Base-by-base conservation (phyloP, 92 coral and sea anemone species). In the Palythoa caribaeorum region DNA sequence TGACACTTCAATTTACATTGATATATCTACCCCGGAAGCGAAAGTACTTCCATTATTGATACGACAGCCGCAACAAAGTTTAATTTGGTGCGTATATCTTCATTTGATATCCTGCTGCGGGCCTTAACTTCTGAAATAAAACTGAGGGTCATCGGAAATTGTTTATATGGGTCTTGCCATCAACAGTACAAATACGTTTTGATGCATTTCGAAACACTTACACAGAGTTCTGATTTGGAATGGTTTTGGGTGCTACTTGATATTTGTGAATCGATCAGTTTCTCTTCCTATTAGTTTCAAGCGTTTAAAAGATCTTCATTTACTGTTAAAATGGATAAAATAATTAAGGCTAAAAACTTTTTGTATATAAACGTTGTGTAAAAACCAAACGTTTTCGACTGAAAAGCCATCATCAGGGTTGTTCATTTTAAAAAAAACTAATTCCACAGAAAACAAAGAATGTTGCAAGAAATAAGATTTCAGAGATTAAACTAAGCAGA, bases 1-100 rank as follows among this genome's bases (percentile, higher is more conserved):
- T 65, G 74, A 68, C 86, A 81, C 71, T 70, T 65, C 60, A 66
- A 36, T 48, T 81, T 81, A 65, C 40, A 7, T 39, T 11, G 10
- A 66, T 50, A 51, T 10, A 21, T 77, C 38, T 13, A 50, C 48
- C 44, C 76, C 86, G 86, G 86, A 81, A 81, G 75, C 86, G 76
- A 81, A 44, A 48, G 21, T 81, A 81, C 37, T 81, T 81, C 35
- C 38, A 65, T 81, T 63, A 65, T 44, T 81, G 71, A 1, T 14
- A 65, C 38, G 78, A 17, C 21, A 20, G 50, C 80, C 40, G 80
- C 80, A 54, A 20, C 54, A 38, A 77, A 28, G 36, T 77, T 54
- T 54, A 53, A 76, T 77, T 54, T 53, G 13, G 15, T 77, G 19
- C 53, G 9, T 77, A 76, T 50, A 76, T n/a, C 62, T n/a, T 20